Percentiles rank a stretch among this genome's conserved stretches.
These are phyloP conservation scores for Xylocampa areola DNA, from an alignment of 2,888 invertebrate genomes.

Conservation along the genomic window DNA sequence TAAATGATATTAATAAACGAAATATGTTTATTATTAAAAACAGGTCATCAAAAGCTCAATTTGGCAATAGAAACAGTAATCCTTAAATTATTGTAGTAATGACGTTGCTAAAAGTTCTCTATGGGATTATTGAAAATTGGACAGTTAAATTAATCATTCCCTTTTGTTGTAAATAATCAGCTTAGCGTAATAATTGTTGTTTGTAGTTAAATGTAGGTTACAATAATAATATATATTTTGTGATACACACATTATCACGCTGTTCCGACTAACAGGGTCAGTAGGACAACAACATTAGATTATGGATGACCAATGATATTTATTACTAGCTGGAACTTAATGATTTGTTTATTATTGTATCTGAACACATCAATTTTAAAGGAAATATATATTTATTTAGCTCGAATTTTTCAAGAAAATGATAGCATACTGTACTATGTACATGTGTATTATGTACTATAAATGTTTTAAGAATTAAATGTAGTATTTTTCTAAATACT, in stretches of 20 bases:
- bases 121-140: slow-evolving; percentile 2
- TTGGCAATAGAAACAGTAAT: background rate
- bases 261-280: slow-evolving; percentile 9
- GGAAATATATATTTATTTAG: too few species aligned
- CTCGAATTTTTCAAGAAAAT: too few species aligned
- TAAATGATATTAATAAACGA: too few species aligned
- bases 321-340: background rate
- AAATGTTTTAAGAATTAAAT: too few species aligned
- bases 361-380: too few species aligned
- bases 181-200: slow-evolving; percentile 4
- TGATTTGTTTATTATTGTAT: too few species aligned
- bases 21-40: background rate
- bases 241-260: slow-evolving; percentile 5
- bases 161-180: slow-evolving; percentile 10
- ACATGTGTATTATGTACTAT: too few species aligned
- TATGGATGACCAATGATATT: slow-evolving; percentile 18
- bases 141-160: slow-evolving; percentile 19
- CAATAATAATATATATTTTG: background rate
- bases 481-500: too few species aligned
- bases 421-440: too few species aligned
- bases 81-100: background rate
- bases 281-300: slow-evolving; percentile 10
- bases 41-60: background rate
- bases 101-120: slow-evolving; percentile 5
- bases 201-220: background rate